A percentile compares a stretch with the other conserved stretches of the same genome.
Evolutionary conservation across 1,140 invertebrate genomes (phyloP).

Genomic region (Ips nitidus): DNA sequence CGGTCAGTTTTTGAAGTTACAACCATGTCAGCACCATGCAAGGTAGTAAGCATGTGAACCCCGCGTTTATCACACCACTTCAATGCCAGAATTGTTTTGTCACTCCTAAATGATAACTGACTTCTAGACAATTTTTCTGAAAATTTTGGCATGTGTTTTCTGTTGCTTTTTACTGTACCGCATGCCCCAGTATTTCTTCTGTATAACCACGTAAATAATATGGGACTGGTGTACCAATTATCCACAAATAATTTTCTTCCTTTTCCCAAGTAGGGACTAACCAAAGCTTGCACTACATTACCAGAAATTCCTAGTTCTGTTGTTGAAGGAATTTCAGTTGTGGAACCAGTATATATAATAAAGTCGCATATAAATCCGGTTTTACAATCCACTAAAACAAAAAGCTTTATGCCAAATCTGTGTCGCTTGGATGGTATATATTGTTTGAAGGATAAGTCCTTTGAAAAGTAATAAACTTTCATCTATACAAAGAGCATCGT

Average conservation of each 20-base stretch:
- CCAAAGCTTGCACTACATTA: conserved; percentile 46
- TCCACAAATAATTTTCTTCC: conserved; percentile 50
- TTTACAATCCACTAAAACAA: conserved; percentile 18
- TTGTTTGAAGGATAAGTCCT: conserved; percentile 49
- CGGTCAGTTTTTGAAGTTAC: conserved; percentile 32
- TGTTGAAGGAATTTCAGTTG: neutral
- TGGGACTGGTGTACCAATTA: conserved; percentile 51
- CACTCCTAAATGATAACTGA: conserved; percentile 30
- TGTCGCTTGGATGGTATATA: conserved; percentile 49
- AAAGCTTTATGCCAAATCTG: conserved; percentile 27
- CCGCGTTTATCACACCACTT: conserved; percentile 47
- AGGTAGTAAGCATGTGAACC: conserved; percentile 43
- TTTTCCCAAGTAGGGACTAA: conserved; percentile 43
- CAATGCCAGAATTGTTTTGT: conserved; percentile 41
- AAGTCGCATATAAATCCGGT: conserved; percentile 26
- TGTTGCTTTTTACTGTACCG: conserved; percentile 45
- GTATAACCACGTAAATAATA: conserved; percentile 21
- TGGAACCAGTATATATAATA: conserved; percentile 23
- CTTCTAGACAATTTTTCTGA: conserved; percentile 31
- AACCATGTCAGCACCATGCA: conserved; percentile 32
- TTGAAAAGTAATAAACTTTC: conserved; percentile 46
- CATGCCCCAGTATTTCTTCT: conserved; percentile 41
- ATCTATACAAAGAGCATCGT: conserved; percentile 38
- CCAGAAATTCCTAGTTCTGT: conserved; percentile 36
- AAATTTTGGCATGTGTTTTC: conserved; percentile 44